Conservation (phyloP, 2,113 vertebrate genomes). For the Xenus cinereus region DNA sequence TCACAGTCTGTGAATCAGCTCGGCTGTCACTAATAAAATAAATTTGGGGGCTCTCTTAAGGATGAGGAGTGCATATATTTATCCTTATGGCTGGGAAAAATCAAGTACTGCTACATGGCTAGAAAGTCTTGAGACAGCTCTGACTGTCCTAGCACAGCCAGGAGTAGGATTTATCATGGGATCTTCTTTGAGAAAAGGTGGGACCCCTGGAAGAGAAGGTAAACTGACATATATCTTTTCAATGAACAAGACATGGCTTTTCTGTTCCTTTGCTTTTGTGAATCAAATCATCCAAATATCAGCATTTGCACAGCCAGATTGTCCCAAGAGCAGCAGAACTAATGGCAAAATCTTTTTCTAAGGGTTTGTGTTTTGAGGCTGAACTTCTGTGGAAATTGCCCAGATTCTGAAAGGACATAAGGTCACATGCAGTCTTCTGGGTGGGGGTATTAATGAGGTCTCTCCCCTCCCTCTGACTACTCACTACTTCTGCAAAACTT, state of each 20-base stretch:
- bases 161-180: background rate
- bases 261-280: background rate
- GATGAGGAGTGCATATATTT: background rate
- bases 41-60: background rate
- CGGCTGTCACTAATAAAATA: background rate
- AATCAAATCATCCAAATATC: background rate
- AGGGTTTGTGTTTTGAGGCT: background rate
- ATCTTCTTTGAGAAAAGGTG: background rate
- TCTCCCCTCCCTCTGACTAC: background rate
- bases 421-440: background rate
- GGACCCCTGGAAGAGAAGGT: background rate
- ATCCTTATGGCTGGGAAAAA: background rate
- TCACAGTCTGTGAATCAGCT: background rate
- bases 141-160: background rate
- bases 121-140: background rate
- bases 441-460: background rate
- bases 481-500: background rate
- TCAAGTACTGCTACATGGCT: background rate
- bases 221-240: background rate
- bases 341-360: background rate
- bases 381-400: background rate
- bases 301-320: background rate
- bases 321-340: background rate
- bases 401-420: background rate
- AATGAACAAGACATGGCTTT: background rate